These are phyloP conservation scores for Crotalus helleri DNA, from an alignment of 2,113 vertebrate genomes.

Conservation along the genomic window DNA sequence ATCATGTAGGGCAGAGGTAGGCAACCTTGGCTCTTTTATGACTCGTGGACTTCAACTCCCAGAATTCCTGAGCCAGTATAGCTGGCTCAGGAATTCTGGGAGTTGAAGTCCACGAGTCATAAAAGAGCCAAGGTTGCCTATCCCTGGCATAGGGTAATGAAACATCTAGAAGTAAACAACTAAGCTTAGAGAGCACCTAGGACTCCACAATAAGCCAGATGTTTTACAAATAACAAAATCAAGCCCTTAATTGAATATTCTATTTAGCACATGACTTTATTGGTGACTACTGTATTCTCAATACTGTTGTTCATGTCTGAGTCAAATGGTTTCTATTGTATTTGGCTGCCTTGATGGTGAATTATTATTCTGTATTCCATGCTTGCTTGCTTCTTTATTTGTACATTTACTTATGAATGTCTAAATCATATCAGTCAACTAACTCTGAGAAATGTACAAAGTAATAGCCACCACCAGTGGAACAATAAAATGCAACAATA, in stretches of 20 bases:
- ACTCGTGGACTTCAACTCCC: too few relatives aligned
- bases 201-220: background rate
- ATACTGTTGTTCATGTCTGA: background rate
- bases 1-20: too few relatives aligned
- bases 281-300: background rate
- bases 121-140: too few relatives aligned
- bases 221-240: background rate
- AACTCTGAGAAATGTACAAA: background rate
- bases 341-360: background rate
- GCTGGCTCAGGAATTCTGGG: too few relatives aligned
- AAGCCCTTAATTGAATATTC: background rate
- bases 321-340: background rate
- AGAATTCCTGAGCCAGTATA: too few relatives aligned
- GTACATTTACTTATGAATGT: background rate
- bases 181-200: background rate
- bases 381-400: background rate
- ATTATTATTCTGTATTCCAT: background rate
- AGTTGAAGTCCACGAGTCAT: too few relatives aligned
- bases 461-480: background rate
- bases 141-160: background rate
- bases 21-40: too few relatives aligned
- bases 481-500: background rate
- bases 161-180: background rate
- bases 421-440: background rate
- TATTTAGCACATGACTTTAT: background rate